These are phyloP conservation scores for Saccopteryx leptura DNA, from an alignment of 2,113 vertebrate species.

Conservation along the genomic window DNA sequence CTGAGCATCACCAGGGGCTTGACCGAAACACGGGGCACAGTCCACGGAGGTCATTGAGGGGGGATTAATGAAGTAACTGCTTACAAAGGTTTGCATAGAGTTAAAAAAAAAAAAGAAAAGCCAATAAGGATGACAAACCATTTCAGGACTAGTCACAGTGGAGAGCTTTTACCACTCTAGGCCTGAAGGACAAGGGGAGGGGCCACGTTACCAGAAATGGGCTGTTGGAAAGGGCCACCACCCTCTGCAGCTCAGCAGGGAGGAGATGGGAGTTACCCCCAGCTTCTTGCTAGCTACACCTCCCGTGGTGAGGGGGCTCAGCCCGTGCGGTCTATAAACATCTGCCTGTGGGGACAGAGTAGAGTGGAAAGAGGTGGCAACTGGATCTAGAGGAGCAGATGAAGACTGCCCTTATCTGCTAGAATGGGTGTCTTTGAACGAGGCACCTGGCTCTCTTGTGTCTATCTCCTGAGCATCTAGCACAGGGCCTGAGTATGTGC, in stretches of 20 bases:
- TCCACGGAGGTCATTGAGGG: neutral
- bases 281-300: neutral
- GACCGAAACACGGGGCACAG: neutral
- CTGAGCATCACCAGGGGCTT: neutral
- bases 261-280: neutral
- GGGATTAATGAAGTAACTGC: neutral
- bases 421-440: neutral
- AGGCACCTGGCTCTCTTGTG: neutral
- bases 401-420: neutral
- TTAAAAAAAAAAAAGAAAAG: neutral
- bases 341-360: neutral
- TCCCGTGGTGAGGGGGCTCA: neutral
- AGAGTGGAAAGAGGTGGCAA: too few species aligned
- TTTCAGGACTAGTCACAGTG: neutral
- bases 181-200: neutral
- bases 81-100: neutral
- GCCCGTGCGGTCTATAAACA: neutral
- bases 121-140: neutral
- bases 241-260: neutral
- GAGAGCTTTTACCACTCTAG: neutral
- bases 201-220: neutral
- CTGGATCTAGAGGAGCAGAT: neutral
- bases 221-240: neutral
- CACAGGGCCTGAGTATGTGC: neutral
- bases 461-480: neutral